phyloP scores from a whole-genome alignment of 2,113 vertebrate species.

The Perca fluviatilis region DNA sequence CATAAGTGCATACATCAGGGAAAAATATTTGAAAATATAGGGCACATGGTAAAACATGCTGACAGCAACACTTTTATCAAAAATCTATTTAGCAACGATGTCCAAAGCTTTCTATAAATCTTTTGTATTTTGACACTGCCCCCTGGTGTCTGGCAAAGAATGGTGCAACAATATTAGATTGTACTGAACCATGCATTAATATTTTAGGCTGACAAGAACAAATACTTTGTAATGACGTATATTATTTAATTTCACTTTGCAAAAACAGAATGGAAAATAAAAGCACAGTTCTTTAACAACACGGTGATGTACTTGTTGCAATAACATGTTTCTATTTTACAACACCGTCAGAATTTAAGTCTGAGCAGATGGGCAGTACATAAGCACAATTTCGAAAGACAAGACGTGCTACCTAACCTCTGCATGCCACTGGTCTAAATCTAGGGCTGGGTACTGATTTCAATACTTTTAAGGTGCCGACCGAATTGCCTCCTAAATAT shows the following conservation, averaged over 20 bases:
- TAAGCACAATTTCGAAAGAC: constrained; percentile 44
- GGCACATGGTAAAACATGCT: constrained; percentile 36
- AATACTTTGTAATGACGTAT: background rate
- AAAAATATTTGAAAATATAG: constrained; percentile 29
- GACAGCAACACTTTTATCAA: constrained; percentile 2
- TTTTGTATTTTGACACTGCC: constrained; percentile 37
- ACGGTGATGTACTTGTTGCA: constrained; percentile 7
- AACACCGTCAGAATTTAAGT: constrained; percentile 23
- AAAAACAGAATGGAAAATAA: constrained; percentile 43
- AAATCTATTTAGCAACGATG: background rate
- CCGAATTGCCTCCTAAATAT: too few species aligned
- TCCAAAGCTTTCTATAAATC: background rate
- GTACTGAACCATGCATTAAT: background rate
- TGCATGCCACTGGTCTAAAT: constrained; percentile 52
- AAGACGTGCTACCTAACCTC: constrained; percentile 37
- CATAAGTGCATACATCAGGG: constrained; percentile 45
- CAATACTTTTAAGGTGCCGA: too few species aligned
- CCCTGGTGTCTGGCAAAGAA: constrained; percentile 40
- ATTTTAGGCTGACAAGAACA: background rate
- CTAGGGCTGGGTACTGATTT: background rate
- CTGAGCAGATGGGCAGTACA: constrained; percentile 31
- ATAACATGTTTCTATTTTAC: constrained; percentile 35
- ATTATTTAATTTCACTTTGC: constrained; percentile 56
- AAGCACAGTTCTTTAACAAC: constrained; percentile 34
- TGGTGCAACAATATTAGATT: background rate